Evolutionary conservation across 2,888 invertebrate genomes (phyloP).

Genomic region (Nematopogon swammerdamellus): DNA sequence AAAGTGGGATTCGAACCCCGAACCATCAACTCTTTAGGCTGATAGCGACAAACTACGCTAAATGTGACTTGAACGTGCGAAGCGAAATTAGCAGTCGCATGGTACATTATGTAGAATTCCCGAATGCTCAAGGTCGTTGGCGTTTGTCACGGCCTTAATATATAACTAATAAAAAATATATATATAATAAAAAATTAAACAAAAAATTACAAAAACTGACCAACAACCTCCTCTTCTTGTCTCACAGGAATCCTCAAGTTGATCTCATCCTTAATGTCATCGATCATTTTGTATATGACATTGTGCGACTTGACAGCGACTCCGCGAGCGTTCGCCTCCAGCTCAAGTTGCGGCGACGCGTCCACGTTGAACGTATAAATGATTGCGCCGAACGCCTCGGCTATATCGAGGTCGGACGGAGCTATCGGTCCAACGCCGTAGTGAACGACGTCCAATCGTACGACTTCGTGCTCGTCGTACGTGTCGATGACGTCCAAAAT

Average conservation of each 20-base stretch:
- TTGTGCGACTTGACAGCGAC: conserved; percentile 71
- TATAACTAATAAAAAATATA: too few species aligned
- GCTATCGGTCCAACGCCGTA: conserved; percentile 87
- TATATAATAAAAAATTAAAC: too few species aligned
- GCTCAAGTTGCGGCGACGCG: conserved; percentile 38
- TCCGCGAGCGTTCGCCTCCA: conserved; percentile 45
- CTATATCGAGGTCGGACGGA: conserved; percentile 74
- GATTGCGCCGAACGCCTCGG: conserved; percentile 56
- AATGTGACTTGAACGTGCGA: too few species aligned
- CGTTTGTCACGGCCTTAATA: too few species aligned
- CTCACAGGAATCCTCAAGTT: conserved; percentile 65
- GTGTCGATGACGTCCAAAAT: conserved; percentile 87
- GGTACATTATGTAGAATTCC: too few species aligned
- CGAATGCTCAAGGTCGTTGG: too few species aligned
- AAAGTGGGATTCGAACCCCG: too few species aligned
- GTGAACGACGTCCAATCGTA: conserved; percentile 80
- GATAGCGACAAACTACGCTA: too few species aligned
- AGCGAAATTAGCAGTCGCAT: too few species aligned
- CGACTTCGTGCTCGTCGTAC: conserved; percentile 70
- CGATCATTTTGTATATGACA: conserved; percentile 91
- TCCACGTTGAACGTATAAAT: conserved; percentile 89
- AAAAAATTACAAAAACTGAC: too few species aligned
- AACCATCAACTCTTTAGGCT: too few species aligned
- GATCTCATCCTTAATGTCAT: conserved; percentile 81
- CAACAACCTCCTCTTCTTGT: conserved; percentile 74